Base-by-base conservation (phyloP, 2,888 invertebrate species). In the Phoenoteleia sp. region DNA sequence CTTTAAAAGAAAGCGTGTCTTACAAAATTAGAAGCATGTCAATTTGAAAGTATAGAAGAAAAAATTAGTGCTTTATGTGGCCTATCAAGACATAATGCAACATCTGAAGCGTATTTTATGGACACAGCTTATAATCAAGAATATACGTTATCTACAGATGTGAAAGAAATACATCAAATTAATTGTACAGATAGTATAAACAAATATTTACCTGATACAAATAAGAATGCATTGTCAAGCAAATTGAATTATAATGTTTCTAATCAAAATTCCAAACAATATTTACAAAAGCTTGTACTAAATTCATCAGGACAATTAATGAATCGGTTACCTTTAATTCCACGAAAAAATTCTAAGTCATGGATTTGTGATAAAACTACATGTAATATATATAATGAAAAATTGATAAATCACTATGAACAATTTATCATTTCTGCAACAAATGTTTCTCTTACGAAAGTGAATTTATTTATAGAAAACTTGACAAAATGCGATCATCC, bases 1-100 rank as follows among this genome's bases (percentile, higher is more conserved):
- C n/a, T 25, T 47, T 64, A 29, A 27, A 29, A 4, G 47, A 64
- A 64, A 47, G 47, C 64, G 7, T 19, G 29, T 21, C n/a, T 64
- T 64, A 25, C 13, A 29, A 66, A 33, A 49, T 29, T 42, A 25
- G n/a, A 60, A 25, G 5, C 60, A 25, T 25, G 23, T 42, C 7
- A 60, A 42, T 25, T 19, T 36, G 33, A 9, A 9, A 11, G 11
- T 33, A 33, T 9, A 33, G 33, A 33, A 33, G 33, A 33, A 2
- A 33, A 9, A 9, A 33, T 33, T 33, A 33, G 11, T 33, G 33
- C 33, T 4, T 33, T 33, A 33, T 33, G 5, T 9, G 33, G 33
- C 5, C 5, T 9, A 33, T 33, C 33, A 33, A 33, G 11, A 33
- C 11, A 33, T 33, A 33, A 33, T 33, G 33, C 33, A 33, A 9